A percentile compares a stretch with the other conserved stretches of the same genome.
phyloP scores from a whole-genome alignment of 2,888 invertebrate species.

The Barypeithes pellucidus region DNA sequence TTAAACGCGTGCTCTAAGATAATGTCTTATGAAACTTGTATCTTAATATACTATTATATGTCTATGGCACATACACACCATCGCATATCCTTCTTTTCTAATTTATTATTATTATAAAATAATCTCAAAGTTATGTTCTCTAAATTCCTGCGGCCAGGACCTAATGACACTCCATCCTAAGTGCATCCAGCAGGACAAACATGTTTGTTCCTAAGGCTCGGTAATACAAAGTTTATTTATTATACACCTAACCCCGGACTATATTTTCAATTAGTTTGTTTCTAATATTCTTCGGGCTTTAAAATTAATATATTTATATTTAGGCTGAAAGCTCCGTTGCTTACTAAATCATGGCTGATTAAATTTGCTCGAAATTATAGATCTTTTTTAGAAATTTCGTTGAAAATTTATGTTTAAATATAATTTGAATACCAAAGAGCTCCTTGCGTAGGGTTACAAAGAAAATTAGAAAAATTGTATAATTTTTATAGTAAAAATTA shows the following conservation, averaged over 20 bases:
- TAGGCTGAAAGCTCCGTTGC: slow-evolving; percentile 6
- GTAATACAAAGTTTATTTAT: neutral
- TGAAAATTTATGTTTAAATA: slow-evolving; percentile 11
- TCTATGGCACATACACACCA: too few species aligned
- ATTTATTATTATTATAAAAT: too few species aligned
- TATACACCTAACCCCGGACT: neutral
- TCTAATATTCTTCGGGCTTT: slow-evolving; percentile 18
- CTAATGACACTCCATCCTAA: too few species aligned
- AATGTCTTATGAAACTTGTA: too few species aligned
- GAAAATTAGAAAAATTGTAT: neutral
- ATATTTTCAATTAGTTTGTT: slow-evolving; percentile 19
- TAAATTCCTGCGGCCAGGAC: too few species aligned
- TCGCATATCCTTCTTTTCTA: too few species aligned
- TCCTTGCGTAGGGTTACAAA: neutral
- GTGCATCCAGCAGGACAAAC: neutral
- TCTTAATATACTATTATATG: too few species aligned
- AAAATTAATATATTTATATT: slow-evolving; percentile 27
- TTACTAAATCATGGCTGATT: slow-evolving; percentile 29
- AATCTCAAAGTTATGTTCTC: too few species aligned
- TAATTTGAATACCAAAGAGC: neutral
- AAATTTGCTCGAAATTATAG: slow-evolving; percentile 19
- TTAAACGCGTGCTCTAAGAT: too few species aligned
- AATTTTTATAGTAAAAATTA: neutral
- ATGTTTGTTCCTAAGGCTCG: neutral
- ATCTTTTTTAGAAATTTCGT: slow-evolving; percentile 11